Evolutionary conservation across 2,888 invertebrate species (phyloP).

Genomic region (Baronia brevicornis): DNA sequence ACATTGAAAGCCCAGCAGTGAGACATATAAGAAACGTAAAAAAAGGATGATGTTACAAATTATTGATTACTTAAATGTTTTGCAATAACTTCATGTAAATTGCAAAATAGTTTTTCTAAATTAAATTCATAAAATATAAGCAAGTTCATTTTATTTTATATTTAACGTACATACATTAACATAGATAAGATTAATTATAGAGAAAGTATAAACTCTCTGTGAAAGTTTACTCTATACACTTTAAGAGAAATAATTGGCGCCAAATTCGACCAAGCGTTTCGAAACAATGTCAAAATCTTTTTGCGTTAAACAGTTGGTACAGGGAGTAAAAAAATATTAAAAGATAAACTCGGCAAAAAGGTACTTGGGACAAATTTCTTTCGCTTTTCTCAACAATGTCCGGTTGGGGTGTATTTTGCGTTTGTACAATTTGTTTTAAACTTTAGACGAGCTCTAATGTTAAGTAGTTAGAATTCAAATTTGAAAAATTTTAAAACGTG

Average conservation of each 20-base stretch:
- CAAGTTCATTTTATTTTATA: too few relatives aligned
- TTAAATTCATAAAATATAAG: too few relatives aligned
- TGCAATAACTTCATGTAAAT: too few relatives aligned
- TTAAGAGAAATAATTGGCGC: constrained; percentile 58
- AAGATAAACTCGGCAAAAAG: constrained; percentile 38
- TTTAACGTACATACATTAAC: too few relatives aligned
- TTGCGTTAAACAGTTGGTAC: constrained; percentile 52
- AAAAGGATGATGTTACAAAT: too few relatives aligned
- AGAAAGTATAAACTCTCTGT: too few relatives aligned
- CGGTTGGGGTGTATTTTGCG: constrained; percentile 19
- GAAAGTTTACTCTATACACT: constrained; percentile 28
- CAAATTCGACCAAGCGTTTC: constrained; percentile 48
- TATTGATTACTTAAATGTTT: too few relatives aligned
- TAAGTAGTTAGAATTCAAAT: constrained; percentile 8
- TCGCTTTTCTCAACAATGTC: constrained; percentile 49
- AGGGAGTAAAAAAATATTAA: constrained; percentile 32
- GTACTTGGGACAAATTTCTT: constrained; percentile 64
- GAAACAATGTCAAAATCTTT: constrained; percentile 66
- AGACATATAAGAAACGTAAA: too few relatives aligned
- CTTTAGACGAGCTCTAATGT: constrained; percentile 8
- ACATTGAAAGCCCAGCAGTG: too few relatives aligned
- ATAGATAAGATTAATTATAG: too few relatives aligned
- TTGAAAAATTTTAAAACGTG: constrained; percentile 4
- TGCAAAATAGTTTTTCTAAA: too few relatives aligned
- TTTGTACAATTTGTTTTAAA: constrained; percentile 5